phyloP scores from a whole-genome alignment of 2,113 vertebrate genomes.

The Dascyllus trimaculatus region DNA sequence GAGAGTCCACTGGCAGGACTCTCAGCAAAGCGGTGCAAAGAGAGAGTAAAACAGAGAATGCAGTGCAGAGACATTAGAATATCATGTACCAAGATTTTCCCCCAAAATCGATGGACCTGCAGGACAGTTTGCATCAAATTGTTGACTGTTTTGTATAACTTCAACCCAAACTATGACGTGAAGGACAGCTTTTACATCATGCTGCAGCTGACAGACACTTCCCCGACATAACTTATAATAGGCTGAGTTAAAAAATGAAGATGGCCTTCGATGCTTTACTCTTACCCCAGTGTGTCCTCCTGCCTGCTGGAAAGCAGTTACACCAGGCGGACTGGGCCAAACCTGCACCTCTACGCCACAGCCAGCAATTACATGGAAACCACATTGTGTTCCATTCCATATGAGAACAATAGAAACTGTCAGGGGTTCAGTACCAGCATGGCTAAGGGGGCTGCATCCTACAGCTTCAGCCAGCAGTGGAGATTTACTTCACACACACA shows the following conservation, averaged over 20 bases:
- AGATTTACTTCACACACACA: conserved; percentile 42
- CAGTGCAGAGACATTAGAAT: too few relatives aligned
- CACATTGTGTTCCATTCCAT: conserved; percentile 44
- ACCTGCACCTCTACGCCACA: conserved; percentile 10
- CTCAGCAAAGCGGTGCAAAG: too few relatives aligned
- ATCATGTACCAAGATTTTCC: too few relatives aligned
- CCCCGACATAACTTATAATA: conserved; percentile 4
- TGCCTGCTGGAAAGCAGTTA: conserved; percentile 48
- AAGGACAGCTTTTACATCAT: too few relatives aligned
- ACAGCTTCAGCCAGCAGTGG: conserved; percentile 14
- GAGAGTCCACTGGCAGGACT: too few relatives aligned
- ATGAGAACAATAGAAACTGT: conserved; percentile 34
- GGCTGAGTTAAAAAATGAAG: conserved; percentile 21
- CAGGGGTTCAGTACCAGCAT: conserved; percentile 11
- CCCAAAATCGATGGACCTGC: too few relatives aligned
- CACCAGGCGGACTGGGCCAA: conserved; percentile 13
- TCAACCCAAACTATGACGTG: too few relatives aligned
- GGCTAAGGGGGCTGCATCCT: conserved; percentile 27
- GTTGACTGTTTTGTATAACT: background rate
- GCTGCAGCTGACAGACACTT: too few relatives aligned
- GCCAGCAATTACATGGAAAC: conserved; percentile 60
- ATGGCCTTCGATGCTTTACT: background rate
- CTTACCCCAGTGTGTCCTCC: background rate
- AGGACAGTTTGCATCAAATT: background rate
- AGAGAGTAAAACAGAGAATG: too few relatives aligned